Conservation (phyloP, 2,797 vertebrate genomes). For the Chloroceryle inda region DNA sequence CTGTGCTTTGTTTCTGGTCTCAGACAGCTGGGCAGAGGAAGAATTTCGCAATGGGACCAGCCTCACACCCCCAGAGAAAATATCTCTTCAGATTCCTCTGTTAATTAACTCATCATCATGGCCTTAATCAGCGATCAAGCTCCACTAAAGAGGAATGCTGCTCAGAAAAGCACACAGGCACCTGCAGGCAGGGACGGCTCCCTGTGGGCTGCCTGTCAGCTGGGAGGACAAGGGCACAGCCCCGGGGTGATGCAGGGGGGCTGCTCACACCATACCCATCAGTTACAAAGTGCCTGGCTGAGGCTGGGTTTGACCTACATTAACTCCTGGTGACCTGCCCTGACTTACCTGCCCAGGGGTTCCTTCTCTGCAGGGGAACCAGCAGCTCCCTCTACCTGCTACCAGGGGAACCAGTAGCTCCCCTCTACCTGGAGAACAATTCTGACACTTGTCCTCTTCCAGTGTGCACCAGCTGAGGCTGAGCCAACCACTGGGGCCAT, state of each 20-base stretch:
- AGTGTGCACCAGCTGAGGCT: not conserved
- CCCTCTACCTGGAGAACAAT: not conserved
- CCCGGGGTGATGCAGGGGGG: not conserved
- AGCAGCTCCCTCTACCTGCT: not conserved
- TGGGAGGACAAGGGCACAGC: not conserved
- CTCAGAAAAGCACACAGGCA: not conserved
- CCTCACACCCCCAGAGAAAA: slow-evolving; percentile 39
- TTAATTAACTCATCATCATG: slow-evolving; percentile 20
- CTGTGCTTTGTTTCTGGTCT: slow-evolving; percentile 27
- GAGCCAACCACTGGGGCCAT: not conserved
- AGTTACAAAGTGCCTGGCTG: not conserved
- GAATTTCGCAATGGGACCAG: slow-evolving; percentile 26
- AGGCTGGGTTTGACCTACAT: not conserved
- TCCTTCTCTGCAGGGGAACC: not conserved
- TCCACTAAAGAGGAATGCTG: not conserved
- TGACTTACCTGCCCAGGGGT: not conserved
- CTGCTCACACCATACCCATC: not conserved
- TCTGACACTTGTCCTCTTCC: not conserved
- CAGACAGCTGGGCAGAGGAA: slow-evolving; percentile 33
- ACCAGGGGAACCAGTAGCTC: not conserved
- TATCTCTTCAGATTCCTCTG: slow-evolving; percentile 27
- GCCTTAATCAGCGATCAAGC: not conserved
- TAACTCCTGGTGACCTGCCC: not conserved
- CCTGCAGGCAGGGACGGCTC: not conserved
- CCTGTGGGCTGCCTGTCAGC: not conserved